phyloP scores from a whole-genome alignment of 2,888 invertebrate species.

The Luffia ferchaultella region DNA sequence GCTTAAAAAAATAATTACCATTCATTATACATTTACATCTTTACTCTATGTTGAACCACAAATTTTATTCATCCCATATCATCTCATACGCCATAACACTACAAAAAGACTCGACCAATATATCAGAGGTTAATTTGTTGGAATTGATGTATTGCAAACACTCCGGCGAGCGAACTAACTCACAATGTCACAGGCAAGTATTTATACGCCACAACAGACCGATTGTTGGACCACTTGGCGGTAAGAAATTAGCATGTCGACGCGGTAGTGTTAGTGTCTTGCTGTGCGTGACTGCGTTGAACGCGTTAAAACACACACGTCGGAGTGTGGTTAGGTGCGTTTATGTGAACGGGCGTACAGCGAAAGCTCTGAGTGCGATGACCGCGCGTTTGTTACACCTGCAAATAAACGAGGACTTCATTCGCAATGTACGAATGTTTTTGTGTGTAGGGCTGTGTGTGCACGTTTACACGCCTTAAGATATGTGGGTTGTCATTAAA shows the following conservation, averaged over 20 bases:
- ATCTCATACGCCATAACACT: too few relatives aligned
- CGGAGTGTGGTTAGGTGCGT: constrained; percentile 11
- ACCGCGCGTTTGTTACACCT: constrained; percentile 54
- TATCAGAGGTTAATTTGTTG: constrained; percentile 5
- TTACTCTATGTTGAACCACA: too few relatives aligned
- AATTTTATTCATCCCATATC: too few relatives aligned
- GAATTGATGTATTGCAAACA: constrained; percentile 20
- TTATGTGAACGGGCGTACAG: constrained; percentile 17
- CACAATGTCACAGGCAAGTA: background rate
- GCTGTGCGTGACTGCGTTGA: background rate
- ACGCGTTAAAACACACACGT: background rate
- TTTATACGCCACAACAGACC: constrained; percentile 12
- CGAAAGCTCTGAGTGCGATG: constrained; percentile 35
- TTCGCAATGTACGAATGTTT: constrained; percentile 10
- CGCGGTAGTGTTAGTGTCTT: constrained; percentile 11
- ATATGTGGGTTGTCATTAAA: background rate
- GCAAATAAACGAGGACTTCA: constrained; percentile 39
- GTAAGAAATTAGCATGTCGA: constrained; percentile 52
- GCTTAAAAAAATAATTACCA: too few relatives aligned
- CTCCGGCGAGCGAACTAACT: background rate
- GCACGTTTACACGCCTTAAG: constrained; percentile 23
- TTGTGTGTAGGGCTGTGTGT: constrained; percentile 20
- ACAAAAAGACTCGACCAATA: background rate
- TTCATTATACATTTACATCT: too few relatives aligned
- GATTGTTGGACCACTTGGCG: constrained; percentile 27